Evolutionary conservation across 2,797 vertebrate genomes (phyloP), one percentile per base, ranked within the genome.

Genomic region (Sylvia borin): DNA sequence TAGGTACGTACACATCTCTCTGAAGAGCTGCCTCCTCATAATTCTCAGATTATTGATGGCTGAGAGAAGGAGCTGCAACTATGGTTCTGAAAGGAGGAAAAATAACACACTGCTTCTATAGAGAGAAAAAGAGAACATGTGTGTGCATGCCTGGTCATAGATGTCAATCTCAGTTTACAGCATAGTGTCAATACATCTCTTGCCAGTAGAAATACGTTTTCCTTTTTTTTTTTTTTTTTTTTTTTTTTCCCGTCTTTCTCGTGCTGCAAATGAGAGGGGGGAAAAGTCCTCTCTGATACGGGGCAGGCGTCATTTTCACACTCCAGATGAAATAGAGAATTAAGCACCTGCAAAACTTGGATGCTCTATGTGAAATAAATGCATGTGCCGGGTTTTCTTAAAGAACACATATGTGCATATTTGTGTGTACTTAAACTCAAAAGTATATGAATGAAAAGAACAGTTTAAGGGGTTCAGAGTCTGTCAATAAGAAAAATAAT

Each of bases 301-400:
- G 92, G 80, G 32, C 84, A 94, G 67, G 86, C 64, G 11, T 95
- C 90, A 91, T 97, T 97, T 97, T 97, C 77, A 71, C 94, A 92
- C 90, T 96, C 90, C 79, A 95, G 85, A 90, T 95, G 92, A 96
- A 92, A 97, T 96, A 71, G 55, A 73, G 58, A 92, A 96, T 93
- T 96, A 96, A 97, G 96, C 93, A 97, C 95, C 95, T 98, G 96
- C 94, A 96, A 89, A 96, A 91, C 88, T 91, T 95, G 83, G 78
- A 94, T 85, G 85, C 58, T 85, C 82, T 95, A 84, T 45, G 11
- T 78, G 92, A 76, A 90, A 61, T 93, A 90, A 96, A 65, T 51
- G 43, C 13, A 8, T 90, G 71, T 82, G 61, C 50, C 2, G 55
- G 48, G 13, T 65, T 90, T 95, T 81, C 67, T 88, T 67, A 43